A percentile compares a stretch with the other conserved stretches of the same genome.
These are phyloP conservation scores for Muntiacus reevesi DNA, from an alignment of 2,113 vertebrate genomes.

Conservation along the genomic window DNA sequence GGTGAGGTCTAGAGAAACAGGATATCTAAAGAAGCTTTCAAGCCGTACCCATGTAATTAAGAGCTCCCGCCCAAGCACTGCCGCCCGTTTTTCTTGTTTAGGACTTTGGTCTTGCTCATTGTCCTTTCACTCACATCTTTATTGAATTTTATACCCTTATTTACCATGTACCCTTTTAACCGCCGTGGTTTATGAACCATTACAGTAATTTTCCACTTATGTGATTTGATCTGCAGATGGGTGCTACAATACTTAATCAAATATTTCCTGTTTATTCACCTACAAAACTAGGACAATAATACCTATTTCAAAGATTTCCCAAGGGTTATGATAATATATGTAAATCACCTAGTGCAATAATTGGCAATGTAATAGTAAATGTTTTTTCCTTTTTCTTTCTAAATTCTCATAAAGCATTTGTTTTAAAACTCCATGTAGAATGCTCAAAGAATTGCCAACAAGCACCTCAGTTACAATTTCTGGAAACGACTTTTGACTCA, in stretches of 20 bases:
- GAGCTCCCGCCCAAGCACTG: neutral
- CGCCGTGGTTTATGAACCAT: neutral
- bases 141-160: neutral
- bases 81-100: constrained; percentile 30
- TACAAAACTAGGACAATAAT: neutral
- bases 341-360: neutral
- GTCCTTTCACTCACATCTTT: neutral
- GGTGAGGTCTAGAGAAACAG: neutral
- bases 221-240: neutral
- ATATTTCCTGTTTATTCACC: neutral
- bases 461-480: neutral
- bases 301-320: neutral
- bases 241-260: neutral
- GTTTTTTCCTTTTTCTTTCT: neutral
- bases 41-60: neutral
- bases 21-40: neutral
- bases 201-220: constrained; percentile 5
- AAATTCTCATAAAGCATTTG: neutral
- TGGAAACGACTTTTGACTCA: neutral
- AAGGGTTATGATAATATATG: neutral
- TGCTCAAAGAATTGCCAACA: neutral
- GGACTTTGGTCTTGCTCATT: neutral
- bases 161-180: neutral
- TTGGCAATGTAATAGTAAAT: neutral
- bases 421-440: neutral